Evolutionary conservation across 2,113 vertebrate species (phyloP).

Genomic region (Embiotoca jacksoni): DNA sequence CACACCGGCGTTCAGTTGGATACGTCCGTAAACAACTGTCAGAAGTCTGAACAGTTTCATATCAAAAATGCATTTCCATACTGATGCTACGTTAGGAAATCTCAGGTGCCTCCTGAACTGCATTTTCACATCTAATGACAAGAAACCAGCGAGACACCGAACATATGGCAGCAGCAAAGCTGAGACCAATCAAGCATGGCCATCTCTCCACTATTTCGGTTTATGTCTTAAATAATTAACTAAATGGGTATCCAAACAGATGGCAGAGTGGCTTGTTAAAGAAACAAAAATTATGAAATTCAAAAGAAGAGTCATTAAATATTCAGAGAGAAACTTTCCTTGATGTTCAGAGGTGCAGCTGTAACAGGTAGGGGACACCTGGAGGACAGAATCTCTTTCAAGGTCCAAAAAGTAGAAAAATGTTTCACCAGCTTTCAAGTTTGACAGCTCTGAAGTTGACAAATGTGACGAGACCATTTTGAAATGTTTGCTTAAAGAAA

Average conservation of each 20-base stretch:
- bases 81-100: conserved; percentile 18
- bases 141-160: conserved; percentile 42
- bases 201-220: conserved; percentile 39
- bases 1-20: conserved; percentile 5
- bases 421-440: conserved; percentile 6
- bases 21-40: conserved; percentile 4
- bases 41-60: neutral
- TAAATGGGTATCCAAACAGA: conserved; percentile 67
- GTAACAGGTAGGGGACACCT: conserved; percentile 29
- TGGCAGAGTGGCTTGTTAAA: conserved; percentile 58
- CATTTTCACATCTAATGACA: conserved; percentile 24
- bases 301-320: conserved; percentile 50
- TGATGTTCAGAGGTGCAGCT: conserved; percentile 15
- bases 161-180: conserved; percentile 63
- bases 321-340: conserved; percentile 49
- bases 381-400: neutral
- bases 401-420: neutral
- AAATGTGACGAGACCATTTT: neutral
- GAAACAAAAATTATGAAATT: neutral
- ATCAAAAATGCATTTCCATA: conserved; percentile 4
- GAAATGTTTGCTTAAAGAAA: neutral
- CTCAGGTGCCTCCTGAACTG: conserved; percentile 11
- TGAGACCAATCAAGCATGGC: conserved; percentile 41
- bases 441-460: neutral
- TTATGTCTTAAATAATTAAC: conserved; percentile 72